Conservation (phyloP, 2,888 invertebrate species). For the Drosophila affinis region DNA sequence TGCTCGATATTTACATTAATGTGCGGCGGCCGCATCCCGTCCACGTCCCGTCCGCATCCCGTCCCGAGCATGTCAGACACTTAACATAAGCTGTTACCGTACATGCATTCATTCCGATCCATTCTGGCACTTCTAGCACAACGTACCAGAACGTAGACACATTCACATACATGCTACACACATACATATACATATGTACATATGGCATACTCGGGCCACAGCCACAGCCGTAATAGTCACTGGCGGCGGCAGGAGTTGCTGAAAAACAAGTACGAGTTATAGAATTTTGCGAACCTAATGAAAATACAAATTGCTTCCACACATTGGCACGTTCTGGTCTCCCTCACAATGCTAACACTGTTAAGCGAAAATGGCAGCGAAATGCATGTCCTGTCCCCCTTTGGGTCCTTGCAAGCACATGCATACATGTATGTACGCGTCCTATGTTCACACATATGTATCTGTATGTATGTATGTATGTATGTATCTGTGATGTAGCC, state of each 20-base stretch:
- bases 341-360: conserved; percentile 34
- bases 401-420: not conserved
- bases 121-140: not conserved
- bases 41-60: conserved; percentile 16
- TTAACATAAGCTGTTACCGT: conserved; percentile 49
- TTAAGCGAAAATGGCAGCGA: conserved; percentile 16
- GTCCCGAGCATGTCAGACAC: conserved; percentile 29
- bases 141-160: too few relatives aligned
- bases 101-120: conserved; percentile 18
- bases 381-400: not conserved
- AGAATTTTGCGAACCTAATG: conserved; percentile 77
- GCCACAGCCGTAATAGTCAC: conserved; percentile 15
- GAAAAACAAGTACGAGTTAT: conserved; percentile 24
- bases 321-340: conserved; percentile 77
- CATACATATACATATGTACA: not conserved
- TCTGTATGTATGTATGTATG: not conserved
- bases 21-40: conserved; percentile 14
- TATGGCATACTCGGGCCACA: not conserved
- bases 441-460: not conserved
- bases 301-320: conserved; percentile 82
- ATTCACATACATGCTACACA: too few relatives aligned
- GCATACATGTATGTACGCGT: not conserved
- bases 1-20: conserved; percentile 46
- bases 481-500: conserved; percentile 4
- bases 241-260: not conserved